phyloP scores from a whole-genome alignment of 2,113 vertebrate genomes.

The Uria lomvia region DNA sequence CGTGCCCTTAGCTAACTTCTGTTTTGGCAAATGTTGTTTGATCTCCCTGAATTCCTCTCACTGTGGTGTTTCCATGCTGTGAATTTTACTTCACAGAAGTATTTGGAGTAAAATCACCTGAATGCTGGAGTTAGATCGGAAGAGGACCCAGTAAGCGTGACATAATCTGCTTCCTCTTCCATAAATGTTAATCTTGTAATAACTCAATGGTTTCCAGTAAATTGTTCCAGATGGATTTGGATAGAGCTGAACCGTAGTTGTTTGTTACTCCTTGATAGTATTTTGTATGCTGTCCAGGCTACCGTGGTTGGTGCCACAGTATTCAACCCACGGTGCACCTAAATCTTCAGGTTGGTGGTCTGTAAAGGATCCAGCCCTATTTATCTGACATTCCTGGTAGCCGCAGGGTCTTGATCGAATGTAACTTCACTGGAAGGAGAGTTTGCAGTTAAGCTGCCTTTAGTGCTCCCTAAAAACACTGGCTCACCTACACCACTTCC shows the following conservation, averaged over 20 bases:
- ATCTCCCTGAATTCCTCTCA: neutral
- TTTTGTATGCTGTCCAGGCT: neutral
- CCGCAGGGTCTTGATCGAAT: neutral
- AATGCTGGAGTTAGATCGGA: neutral
- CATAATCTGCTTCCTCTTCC: neutral
- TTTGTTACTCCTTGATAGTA: neutral
- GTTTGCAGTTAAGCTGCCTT: neutral
- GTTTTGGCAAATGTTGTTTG: neutral
- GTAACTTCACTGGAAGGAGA: neutral
- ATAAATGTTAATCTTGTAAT: neutral
- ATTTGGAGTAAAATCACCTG: neutral
- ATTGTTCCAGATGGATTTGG: neutral
- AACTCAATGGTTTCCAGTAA: neutral
- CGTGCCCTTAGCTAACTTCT: neutral
- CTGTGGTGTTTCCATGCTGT: neutral
- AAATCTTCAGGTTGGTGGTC: neutral
- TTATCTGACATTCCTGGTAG: neutral
- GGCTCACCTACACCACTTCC: neutral
- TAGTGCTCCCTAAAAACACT: neutral
- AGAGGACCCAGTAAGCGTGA: neutral
- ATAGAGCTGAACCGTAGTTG: neutral
- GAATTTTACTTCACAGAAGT: neutral
- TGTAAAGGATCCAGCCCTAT: neutral
- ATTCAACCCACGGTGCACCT: neutral
- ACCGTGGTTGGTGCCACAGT: neutral